These are phyloP conservation scores for Spisula subtruncata DNA, from an alignment of 2,888 invertebrate genomes.

Conservation along the genomic window DNA sequence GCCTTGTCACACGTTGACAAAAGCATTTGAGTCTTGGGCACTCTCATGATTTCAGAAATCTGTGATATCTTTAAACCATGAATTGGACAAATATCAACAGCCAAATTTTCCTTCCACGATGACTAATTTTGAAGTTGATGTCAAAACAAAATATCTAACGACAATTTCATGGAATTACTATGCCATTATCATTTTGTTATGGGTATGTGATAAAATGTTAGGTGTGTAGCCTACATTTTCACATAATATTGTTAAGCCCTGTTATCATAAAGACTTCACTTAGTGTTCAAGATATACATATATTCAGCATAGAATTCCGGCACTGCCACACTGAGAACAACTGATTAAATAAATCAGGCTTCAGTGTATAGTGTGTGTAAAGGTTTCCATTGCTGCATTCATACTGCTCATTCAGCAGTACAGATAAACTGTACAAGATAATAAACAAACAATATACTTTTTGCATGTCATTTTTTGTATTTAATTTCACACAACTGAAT, in stretches of 20 bases:
- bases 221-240: background rate
- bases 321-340: too few species aligned
- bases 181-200: background rate
- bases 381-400: too few species aligned
- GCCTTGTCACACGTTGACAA: too few species aligned
- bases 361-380: too few species aligned
- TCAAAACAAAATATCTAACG: background rate
- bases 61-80: background rate
- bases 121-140: background rate
- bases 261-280: too few species aligned
- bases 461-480: slow-evolving; percentile 5
- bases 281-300: too few species aligned
- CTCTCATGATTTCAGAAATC: background rate
- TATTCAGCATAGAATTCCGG: too few species aligned
- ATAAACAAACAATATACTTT: background rate
- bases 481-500: slow-evolving; percentile 18
- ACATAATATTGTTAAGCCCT: background rate
- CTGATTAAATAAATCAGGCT: too few species aligned
- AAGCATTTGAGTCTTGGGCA: background rate
- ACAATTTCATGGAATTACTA: background rate
- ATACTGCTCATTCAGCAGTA: too few species aligned
- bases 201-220: background rate
- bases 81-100: background rate
- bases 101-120: background rate
- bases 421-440: background rate